Conservation (phyloP, 1,140 invertebrate species). For the Paramacrobiotus metropolitanus region DNA sequence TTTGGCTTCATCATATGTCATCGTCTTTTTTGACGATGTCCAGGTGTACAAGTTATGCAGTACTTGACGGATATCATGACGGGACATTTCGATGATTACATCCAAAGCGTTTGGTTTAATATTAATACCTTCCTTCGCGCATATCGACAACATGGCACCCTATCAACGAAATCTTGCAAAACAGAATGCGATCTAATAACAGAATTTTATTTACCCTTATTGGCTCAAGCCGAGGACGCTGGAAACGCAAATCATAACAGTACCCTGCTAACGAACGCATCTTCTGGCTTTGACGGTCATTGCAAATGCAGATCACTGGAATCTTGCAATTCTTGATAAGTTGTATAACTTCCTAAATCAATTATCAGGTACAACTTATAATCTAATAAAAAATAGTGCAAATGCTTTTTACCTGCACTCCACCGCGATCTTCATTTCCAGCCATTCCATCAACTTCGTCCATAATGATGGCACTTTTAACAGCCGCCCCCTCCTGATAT, state of each 20-base stretch:
- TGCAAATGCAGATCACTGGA: slow-evolving; percentile 96
- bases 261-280: slow-evolving; percentile 78
- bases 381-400: slow-evolving; percentile 9
- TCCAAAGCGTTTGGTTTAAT: slow-evolving; percentile 45
- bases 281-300: slow-evolving; percentile 78
- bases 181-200: neutral
- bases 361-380: slow-evolving; percentile 13
- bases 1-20: neutral
- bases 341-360: slow-evolving; percentile 52
- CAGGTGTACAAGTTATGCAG: slow-evolving; percentile 33
- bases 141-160: slow-evolving; percentile 65
- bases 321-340: slow-evolving; percentile 72
- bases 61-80: slow-evolving; percentile 78
- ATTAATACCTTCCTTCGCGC: slow-evolving; percentile 71
- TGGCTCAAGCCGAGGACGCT: slow-evolving; percentile 50
- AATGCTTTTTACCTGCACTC: slow-evolving; percentile 35
- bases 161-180: slow-evolving; percentile 19
- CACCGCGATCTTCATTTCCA: slow-evolving; percentile 93
- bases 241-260: slow-evolving; percentile 74
- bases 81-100: slow-evolving; percentile 61
- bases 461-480: slow-evolving; percentile 79
- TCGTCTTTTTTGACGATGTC: neutral
- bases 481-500: neutral
- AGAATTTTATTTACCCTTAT: slow-evolving; percentile 40
- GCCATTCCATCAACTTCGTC: slow-evolving; percentile 99